Evolutionary conservation across 2,888 invertebrate species (phyloP).

Genomic region (Tineola bisselliella): DNA sequence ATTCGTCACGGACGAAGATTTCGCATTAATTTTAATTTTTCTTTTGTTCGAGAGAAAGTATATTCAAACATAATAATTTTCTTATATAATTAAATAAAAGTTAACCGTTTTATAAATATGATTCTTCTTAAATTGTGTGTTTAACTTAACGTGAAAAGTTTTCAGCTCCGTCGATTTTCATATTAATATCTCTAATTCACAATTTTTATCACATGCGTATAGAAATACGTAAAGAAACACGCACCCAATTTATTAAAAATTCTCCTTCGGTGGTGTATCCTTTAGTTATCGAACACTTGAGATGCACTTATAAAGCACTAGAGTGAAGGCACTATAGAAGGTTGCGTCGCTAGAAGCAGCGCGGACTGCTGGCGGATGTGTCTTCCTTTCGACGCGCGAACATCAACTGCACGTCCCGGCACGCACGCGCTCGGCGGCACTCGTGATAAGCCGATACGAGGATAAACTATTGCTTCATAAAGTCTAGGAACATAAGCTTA

Average conservation of each 20-base stretch:
- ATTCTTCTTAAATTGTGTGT: neutral
- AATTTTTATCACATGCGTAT: slow-evolving; percentile 4
- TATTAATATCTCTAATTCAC: too few relatives aligned
- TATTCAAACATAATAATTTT: slow-evolving; percentile 19
- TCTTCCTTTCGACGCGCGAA: slow-evolving; percentile 58
- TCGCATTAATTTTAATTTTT: slow-evolving; percentile 36
- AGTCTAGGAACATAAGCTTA: neutral
- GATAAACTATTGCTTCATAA: slow-evolving; percentile 14
- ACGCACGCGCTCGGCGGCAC: slow-evolving; percentile 23
- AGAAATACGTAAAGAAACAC: neutral
- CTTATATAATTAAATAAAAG: slow-evolving; percentile 6
- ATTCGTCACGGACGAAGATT: slow-evolving; percentile 46
- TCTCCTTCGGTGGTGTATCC: neutral
- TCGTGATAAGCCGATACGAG: slow-evolving; percentile 46
- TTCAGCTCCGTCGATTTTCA: slow-evolving; percentile 2
- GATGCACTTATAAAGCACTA: neutral
- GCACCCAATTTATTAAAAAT: neutral
- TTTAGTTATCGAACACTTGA: slow-evolving; percentile 5
- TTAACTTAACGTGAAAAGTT: neutral
- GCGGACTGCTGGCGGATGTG: slow-evolving; percentile 44
- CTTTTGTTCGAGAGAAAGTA: slow-evolving; percentile 47
- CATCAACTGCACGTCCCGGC: slow-evolving; percentile 53
- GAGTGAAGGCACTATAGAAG: neutral
- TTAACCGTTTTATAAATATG: neutral
- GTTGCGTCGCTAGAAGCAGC: neutral